Evolutionary conservation across 2,888 invertebrate species (phyloP), one percentile per base, ranked within the genome.

Genomic region (Hymenopus coronatus): DNA sequence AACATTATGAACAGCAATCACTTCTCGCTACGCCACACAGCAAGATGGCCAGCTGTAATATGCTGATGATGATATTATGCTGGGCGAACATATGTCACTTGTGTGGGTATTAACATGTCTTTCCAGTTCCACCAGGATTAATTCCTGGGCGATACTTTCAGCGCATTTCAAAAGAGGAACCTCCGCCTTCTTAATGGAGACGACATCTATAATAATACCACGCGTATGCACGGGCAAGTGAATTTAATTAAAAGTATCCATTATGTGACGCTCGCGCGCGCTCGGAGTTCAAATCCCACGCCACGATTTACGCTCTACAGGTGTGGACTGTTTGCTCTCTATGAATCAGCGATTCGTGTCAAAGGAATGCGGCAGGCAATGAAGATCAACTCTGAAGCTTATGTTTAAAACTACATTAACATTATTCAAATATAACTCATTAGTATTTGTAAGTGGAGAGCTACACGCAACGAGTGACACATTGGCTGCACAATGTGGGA

Each of bases 391-490:
- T 20, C 20, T 20, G 25, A 70, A 25, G 54, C 54, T 70, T 70
- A 70, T 70, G 86, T 46, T 70, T 85, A 28, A 85, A 85, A 28
- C 81, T 54, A 70, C 86, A 70, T 86, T 28, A 30, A 86, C 86
- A 81, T 86, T 86, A 86, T 86, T 86, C 86, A 86, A 86, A 86
- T 86, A 9, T 70, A 86, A 81, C 81, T 86, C 86, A 86, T 86
- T 86, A 86, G 86, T 86, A 86, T 86, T 86, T 27, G 70, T 27
- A 86, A 86, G 54, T 15, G 54, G 54, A 70, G 54, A 70, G 54
- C 54, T 70, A 20, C 54, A 70, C 54, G 54, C 20, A 70, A 70
- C 15, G 54, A 70, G 54, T 70, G 54, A 20, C 54, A 70, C 54
- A 70, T 70, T 70, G 54, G 54, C 54, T 25, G 54, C 54, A 6